Base-by-base conservation (phyloP, 2,888 invertebrate species). In the Rhagonycha fulva region DNA sequence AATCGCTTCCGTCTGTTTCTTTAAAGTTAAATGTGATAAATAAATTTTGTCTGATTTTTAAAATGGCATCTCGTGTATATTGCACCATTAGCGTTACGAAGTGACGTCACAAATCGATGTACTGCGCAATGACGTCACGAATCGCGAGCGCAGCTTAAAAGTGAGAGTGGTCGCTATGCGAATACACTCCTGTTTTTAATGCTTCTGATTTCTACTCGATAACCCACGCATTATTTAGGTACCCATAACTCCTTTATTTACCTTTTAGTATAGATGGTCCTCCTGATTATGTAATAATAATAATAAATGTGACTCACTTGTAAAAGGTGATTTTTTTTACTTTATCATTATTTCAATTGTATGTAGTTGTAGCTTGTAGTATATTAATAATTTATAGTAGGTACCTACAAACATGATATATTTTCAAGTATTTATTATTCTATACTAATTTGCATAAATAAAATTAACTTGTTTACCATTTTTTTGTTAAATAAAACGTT, bases 101-200 rank as follows among this genome's bases (percentile, higher is more conserved):
- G 77, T 79, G 81, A 82, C 81, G 81, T 81, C 79, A 80, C 77
- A 72, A 80, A 82, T 82, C 82, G 78, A 82, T 82, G 80, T 77
- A 79, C 78, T 70, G 77, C 74, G 81, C 80, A 79, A 80, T 83
- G 84, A 84, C 84, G 84, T 84, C 82, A 82, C 74, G 72, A 76
- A 60, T 78, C 78, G 81, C 80, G 76, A 81, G 80, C 81, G 82
- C 80, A 78, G 75, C 78, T 76, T 76, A 82, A 84, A 82, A 84
- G 84, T 82, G 82, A 84, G 82, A 84, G 84, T 84, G 81, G 82
- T 82, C 82, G 79, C 81, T 68, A 76, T 23, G 68, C 75, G 63
- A 69, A 74, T 66, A 67, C 69, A 66, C 60, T 68, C 63, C 60
- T 67, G 63, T 76, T 70, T 69, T 71, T 62, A 24, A 11, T 14